A percentile compares a stretch with the other conserved stretches of the same genome.
Conservation (phyloP, 1,140 invertebrate genomes). For the Nephotettix cincticeps region DNA sequence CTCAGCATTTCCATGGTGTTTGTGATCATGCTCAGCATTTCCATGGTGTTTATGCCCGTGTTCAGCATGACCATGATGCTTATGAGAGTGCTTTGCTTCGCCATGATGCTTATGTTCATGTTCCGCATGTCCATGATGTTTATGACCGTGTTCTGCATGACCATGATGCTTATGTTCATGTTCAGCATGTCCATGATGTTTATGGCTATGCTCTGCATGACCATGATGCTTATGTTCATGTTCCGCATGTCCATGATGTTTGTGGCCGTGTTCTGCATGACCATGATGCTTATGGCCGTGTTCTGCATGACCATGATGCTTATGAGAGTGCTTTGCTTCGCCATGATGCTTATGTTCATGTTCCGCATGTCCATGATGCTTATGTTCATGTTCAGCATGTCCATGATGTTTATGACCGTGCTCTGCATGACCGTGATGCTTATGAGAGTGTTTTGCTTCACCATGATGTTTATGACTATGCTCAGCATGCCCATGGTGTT, state of each 20-base stretch:
- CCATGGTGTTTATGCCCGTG: conserved; percentile 14
- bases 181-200: conserved; percentile 10
- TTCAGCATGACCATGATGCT: conserved; percentile 22
- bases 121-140: neutral
- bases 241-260: conserved; percentile 19
- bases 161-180: conserved; percentile 11
- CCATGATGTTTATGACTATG: conserved; percentile 28
- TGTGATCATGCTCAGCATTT: conserved; percentile 18
- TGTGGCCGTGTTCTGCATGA: conserved; percentile 4
- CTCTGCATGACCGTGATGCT: conserved; percentile 27
- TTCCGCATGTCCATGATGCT: conserved; percentile 16
- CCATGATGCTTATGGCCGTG: conserved; percentile 22
- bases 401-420: conserved; percentile 27
- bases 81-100: neutral
- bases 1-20: neutral
- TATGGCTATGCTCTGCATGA: neutral
- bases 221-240: conserved; percentile 8
- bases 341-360: conserved; percentile 15
- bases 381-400: conserved; percentile 14
- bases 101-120: conserved; percentile 17
- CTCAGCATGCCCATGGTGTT: conserved; percentile 24
- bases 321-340: neutral
- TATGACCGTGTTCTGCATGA: conserved; percentile 9
- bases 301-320: conserved; percentile 20
- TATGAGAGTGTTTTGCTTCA: conserved; percentile 21